These are phyloP conservation scores for Crenichthys baileyi DNA, from an alignment of 2,797 vertebrate species.

Conservation along the genomic window DNA sequence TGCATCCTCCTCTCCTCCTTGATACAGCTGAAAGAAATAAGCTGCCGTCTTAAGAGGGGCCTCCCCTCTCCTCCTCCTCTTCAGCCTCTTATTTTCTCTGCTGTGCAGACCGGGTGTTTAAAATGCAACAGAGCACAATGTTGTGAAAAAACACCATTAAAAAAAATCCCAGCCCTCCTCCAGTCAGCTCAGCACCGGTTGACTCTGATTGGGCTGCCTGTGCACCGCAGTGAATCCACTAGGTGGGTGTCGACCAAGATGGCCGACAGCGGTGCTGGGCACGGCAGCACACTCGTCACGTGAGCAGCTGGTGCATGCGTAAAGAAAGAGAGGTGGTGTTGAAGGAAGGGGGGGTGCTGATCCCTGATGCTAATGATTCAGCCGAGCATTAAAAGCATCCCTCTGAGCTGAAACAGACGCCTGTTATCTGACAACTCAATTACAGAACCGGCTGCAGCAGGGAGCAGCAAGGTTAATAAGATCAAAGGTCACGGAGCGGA, in stretches of 20 bases:
- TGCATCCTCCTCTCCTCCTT: conserved; percentile 69
- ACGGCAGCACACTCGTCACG: conserved; percentile 86
- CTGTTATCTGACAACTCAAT: conserved; percentile 28
- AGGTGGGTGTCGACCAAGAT: conserved; percentile 99
- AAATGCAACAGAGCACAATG: conserved; percentile 63
- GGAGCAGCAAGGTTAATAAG: not conserved
- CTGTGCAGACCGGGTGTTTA: conserved; percentile 61
- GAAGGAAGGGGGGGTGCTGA: conserved; percentile 15
- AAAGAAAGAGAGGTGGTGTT: conserved; percentile 46
- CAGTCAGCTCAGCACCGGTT: conserved; percentile 68
- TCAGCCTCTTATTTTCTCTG: conserved; percentile 41
- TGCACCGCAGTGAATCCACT: conserved; percentile 85
- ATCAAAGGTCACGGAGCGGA: conserved; percentile 4
- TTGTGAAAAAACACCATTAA: conserved; percentile 7
- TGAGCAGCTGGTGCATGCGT: conserved; percentile 89
- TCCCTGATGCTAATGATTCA: conserved; percentile 81
- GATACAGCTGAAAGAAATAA: conserved; percentile 56
- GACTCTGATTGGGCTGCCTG: conserved; percentile 79
- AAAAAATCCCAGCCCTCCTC: conserved; percentile 66
- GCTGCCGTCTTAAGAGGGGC: conserved; percentile 59
- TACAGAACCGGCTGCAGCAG: conserved; percentile 19
- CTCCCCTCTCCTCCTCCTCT: conserved; percentile 47
- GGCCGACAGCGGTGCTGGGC: conserved; percentile 90
- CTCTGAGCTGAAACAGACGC: conserved; percentile 22
- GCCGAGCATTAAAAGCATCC: conserved; percentile 43